Evolutionary conservation across 2,797 vertebrate genomes (phyloP), one percentile per base, ranked within the genome.

Genomic region (Channallabes apus): DNA sequence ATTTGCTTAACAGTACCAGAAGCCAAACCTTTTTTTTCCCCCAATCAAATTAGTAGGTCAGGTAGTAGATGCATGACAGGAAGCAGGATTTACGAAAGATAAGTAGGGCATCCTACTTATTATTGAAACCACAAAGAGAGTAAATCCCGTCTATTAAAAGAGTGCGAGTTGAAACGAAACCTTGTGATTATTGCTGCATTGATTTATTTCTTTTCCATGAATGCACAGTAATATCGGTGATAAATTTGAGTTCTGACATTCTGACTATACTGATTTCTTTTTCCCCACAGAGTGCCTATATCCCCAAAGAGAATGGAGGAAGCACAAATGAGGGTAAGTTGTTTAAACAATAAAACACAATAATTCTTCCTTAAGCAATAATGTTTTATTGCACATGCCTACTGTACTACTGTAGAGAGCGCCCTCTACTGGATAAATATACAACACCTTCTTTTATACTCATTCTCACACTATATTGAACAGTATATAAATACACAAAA

Each of bases 321-420:
- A 95, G 95, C 93, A 89, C 94, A 88, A 94, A 95, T 87, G 96
- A 97, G 91, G 97, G 97, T 99, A 96, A 95, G 91, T 93, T 9
- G 51, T 4, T 29, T 27, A 35, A 59, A 4, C 2, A 59, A 77
- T 27, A 17, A 61, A 61, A 38, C 15, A 7, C 22, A 35, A 17
- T n/a, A 14, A 24, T 38, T 38, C 22, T 38, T 15, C 32, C 6
- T 35, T 35, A 54, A 75, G 72, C 15, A 56, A 32, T 58, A 20
- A 32, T 32, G 29, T 76, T 77, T 77, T 38, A 61, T 22, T 32
- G 14, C 7, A 59, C 12, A 27, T 27, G 73, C 11, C 8, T 12
- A 75, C 35, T 35, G 35, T 35, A 35, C 88, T 89, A 76, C 72
- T 46, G 27, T 88, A 85, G 38, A 88, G 6, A 88, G 86, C 86